Evolutionary conservation across 2,797 vertebrate genomes (phyloP), one percentile per base, ranked within the genome.

Genomic region (Tadarida brasiliensis): DNA sequence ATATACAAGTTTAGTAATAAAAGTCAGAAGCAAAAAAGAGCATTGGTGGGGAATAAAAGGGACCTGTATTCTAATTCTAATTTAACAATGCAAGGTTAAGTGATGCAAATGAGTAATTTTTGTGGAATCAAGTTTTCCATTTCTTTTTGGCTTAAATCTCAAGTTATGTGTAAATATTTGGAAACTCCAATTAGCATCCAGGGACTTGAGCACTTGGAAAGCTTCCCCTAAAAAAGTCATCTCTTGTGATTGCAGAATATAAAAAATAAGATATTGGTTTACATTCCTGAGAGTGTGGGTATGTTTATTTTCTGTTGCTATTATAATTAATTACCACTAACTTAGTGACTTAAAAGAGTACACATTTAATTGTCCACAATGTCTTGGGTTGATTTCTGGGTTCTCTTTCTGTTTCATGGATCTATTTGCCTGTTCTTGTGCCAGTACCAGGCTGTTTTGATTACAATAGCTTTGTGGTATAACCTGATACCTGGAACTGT

Each of bases 81-180:
- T 91, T 89, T 86, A 63, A 26, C 51, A 89, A 30, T 67, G 15
- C 2, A 57, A 83, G n/a, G 20, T 3, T 89, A 22, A 30, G 15
- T 80, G 30, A 80, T 39, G 80, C 39, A 61, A 30, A 44, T 39
- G 78, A 57, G 24, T 49, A 61, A 84, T 28, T 94, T n/a, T 57
- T 63, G n/a, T 73, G 6, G 51, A 54, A 77, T 78, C 24, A 22
- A 19, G 65, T 54, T 54, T 39, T 39, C 49, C 26, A 63, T 28
- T 92, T 28, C 77, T 77, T 71, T 57, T 76, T 96, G 33, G 12
- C 83, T 90, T 68, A 91, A 67, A 44, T 67, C 7, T 70, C 51
- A 57, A 83, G 78, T 39, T 57, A 17, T 54, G 11, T 76, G 54
- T 71, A 44, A 63, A 39, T 57, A 74, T 49, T 85, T 87, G 2